These are phyloP conservation scores for Megamerina dolium DNA, from an alignment of 2,888 invertebrate genomes.

Conservation along the genomic window DNA sequence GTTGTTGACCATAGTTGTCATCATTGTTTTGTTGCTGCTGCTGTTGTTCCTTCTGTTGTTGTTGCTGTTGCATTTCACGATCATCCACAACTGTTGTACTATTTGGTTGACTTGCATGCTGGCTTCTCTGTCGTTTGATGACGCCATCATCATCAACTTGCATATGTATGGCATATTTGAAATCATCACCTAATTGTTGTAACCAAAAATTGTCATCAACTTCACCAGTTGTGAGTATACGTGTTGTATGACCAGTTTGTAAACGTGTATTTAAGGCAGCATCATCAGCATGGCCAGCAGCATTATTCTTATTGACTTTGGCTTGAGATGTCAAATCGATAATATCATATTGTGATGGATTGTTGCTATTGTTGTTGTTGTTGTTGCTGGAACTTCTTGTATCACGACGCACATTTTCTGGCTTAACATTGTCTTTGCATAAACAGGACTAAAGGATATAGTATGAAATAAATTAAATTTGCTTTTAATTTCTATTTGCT, in stretches of 20 bases:
- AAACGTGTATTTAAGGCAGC: not conserved
- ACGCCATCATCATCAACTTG: conserved; percentile 32
- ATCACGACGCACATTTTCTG: not conserved
- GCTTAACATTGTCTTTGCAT: too few species aligned
- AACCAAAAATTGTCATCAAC: conserved; percentile 40
- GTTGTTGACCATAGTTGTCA: not conserved
- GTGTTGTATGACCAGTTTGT: conserved; percentile 31
- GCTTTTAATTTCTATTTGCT: too few species aligned
- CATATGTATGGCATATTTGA: conserved; percentile 38
- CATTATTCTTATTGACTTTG: too few species aligned
- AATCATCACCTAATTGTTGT: conserved; percentile 40
- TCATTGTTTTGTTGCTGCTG: too few species aligned
- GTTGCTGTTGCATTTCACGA: conserved; percentile 8
- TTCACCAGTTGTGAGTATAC: conserved; percentile 33
- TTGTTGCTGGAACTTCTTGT: not conserved
- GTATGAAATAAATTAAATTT: too few species aligned
- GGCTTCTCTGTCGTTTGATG: too few species aligned
- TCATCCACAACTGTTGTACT: not conserved
- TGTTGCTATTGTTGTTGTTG: not conserved
- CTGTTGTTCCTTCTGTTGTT: not conserved
- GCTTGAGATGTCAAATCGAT: conserved; percentile 31
- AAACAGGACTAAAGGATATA: too few species aligned
- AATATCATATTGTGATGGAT: conserved; percentile 24
- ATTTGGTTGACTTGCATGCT: too few species aligned
- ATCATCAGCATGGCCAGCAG: not conserved